Evolutionary conservation across 2,888 invertebrate genomes (phyloP).

Genomic region (Nematopogon swammerdamellus): DNA sequence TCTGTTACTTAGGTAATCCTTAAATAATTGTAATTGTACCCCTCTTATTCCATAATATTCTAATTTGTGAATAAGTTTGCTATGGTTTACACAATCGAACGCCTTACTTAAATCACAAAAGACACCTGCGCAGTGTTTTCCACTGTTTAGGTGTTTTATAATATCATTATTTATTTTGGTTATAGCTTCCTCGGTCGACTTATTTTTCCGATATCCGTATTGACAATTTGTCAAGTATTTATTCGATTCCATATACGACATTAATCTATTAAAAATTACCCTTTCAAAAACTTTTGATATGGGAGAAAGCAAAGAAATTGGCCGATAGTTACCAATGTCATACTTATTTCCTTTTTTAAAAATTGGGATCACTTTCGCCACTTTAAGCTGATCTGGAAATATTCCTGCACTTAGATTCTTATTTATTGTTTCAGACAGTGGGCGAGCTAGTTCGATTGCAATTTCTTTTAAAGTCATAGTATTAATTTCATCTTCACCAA

Average conservation of each 20-base stretch:
- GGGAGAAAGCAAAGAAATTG: neutral
- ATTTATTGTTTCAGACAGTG: too few species aligned
- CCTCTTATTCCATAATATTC: constrained; percentile 1
- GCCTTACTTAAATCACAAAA: neutral
- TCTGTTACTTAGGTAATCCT: neutral
- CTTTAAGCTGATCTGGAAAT: neutral
- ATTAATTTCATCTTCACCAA: too few species aligned
- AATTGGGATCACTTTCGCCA: neutral
- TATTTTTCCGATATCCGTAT: neutral
- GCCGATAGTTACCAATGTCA: neutral
- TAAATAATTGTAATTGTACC: neutral
- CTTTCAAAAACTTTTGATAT: neutral
- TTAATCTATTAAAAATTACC: neutral
- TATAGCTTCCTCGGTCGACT: neutral
- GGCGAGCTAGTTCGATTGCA: too few species aligned
- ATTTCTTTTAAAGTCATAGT: too few species aligned
- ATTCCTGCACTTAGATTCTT: too few species aligned
- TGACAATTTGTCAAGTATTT: neutral
- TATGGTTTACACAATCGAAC: neutral
- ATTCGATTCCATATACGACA: neutral
- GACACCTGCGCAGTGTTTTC: too few species aligned
- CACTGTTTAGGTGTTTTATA: neutral
- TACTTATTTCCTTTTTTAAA: constrained; percentile 1
- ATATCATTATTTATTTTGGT: neutral
- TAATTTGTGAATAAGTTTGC: neutral